Evolutionary conservation across 2,888 invertebrate genomes (phyloP), one percentile per base, ranked within the genome.

Genomic region (Thera britannica): DNA sequence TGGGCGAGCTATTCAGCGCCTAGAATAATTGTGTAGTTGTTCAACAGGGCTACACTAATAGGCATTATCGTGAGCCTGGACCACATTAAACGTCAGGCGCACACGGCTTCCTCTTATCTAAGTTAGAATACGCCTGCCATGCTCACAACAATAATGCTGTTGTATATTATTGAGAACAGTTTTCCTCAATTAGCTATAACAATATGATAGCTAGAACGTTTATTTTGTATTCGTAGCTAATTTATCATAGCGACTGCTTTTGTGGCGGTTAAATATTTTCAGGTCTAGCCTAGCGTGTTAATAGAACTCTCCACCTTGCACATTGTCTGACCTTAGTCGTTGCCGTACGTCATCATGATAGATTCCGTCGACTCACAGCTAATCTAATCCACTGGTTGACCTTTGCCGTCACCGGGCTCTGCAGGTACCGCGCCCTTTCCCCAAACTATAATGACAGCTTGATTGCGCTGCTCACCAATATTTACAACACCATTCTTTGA

Each of bases 401-500:
- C 71, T 75, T 69, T 71, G 67, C 58, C 67, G 67, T 72, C 65
- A 65, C 68, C 56, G 58, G 46, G 56, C 38, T 59, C 60, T 68
- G 54, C 62, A 60, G 65, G 55, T 56, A 71, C 77, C 76, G 71
- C 75, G 65, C 76, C 77, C 52, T 34, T 52, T 52, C 52, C 52
- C 68, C 74, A 69, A 74, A 67, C 71, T 66, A 75, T 72, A 75
- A 75, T 72, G 76, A 77, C 71, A 71, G 68, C 75, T 73, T 76
- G 77, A 78, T 79, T 78, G 76, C 75, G 76, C 70, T 48, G 54
- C 67, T 67, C 74, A 66, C 63, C 72, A 72, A 79, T 80, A 80
- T 80, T 73, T 79, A 79, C 79, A 75, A 76, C 72, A 71, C 67
- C 72, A 70, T 70, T 74, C 68, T 75, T 79, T 78, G 74, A 75